phyloP scores from a whole-genome alignment of 1,140 invertebrate genomes.

The Dufourea novaeangliae region DNA sequence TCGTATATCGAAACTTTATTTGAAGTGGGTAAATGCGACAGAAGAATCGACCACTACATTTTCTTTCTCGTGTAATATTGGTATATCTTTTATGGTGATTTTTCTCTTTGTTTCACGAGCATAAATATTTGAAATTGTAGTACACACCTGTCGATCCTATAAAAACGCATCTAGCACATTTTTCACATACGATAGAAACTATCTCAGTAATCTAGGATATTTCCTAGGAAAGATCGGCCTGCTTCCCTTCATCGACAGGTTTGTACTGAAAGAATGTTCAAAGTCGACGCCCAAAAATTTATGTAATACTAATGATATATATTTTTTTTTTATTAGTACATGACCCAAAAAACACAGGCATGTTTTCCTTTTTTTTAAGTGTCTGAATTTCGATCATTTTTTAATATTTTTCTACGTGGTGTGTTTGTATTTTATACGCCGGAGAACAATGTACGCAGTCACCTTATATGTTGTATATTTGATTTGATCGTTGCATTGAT shows the following conservation, averaged over 20 bases:
- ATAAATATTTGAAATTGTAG: background rate
- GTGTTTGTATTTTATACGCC: conserved; percentile 16
- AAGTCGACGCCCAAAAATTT: background rate
- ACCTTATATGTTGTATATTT: conserved; percentile 20
- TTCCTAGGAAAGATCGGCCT: conserved; percentile 28
- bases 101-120: background rate
- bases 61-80: conserved; percentile 27
- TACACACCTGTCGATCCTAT: conserved; percentile 37
- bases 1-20: too few species aligned
- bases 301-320: background rate
- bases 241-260: conserved; percentile 39
- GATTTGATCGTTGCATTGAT: background rate
- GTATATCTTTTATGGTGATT: conserved; percentile 19
- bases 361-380: conserved; percentile 5
- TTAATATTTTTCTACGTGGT: conserved; percentile 10
- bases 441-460: conserved; percentile 27
- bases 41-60: conserved; percentile 44
- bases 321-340: too few species aligned
- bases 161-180: conserved; percentile 25
- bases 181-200: conserved; percentile 5
- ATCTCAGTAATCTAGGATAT: conserved; percentile 27
- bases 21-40: background rate
- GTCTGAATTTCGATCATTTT: background rate
- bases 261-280: conserved; percentile 10
- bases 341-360: background rate